phyloP scores from a whole-genome alignment of 1,140 invertebrate genomes.

The Cardiocondyla obscurior region DNA sequence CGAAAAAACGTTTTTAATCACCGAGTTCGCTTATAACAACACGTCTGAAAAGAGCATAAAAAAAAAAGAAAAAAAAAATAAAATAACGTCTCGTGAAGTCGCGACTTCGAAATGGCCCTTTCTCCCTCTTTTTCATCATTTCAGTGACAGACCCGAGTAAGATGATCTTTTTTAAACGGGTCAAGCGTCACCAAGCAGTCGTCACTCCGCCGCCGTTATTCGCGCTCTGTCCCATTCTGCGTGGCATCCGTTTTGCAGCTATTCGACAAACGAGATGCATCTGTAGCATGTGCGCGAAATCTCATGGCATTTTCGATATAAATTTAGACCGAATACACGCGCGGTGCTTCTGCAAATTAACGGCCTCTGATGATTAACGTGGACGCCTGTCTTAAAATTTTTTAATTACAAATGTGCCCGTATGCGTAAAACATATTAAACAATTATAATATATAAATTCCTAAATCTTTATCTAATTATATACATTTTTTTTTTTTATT shows the following conservation, averaged over 20 bases:
- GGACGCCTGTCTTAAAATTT: background rate
- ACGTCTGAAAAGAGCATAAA: background rate
- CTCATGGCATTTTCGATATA: constrained; percentile 4
- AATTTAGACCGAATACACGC: constrained; percentile 25
- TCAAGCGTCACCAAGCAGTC: constrained; percentile 45
- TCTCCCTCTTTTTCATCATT: background rate
- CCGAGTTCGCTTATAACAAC: background rate
- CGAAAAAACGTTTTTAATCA: constrained; percentile 7
- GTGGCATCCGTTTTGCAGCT: constrained; percentile 17
- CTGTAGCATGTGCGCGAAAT: constrained; percentile 20
- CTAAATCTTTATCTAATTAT: background rate
- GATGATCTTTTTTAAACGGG: constrained; percentile 68
- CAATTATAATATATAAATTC: no score
- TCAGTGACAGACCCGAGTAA: constrained; percentile 55
- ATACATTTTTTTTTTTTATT: background rate
- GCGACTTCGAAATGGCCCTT: background rate
- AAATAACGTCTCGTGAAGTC: constrained; percentile 22
- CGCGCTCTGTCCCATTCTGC: background rate
- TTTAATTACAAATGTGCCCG: no score
- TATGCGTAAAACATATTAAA: no score
- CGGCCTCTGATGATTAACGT: background rate
- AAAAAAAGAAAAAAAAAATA: no score
- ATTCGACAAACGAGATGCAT: constrained; percentile 34
- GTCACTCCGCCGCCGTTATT: background rate
- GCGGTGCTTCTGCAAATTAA: background rate